Conservation (phyloP, 1,140 invertebrate genomes). For the Sycophila sp. region DNA sequence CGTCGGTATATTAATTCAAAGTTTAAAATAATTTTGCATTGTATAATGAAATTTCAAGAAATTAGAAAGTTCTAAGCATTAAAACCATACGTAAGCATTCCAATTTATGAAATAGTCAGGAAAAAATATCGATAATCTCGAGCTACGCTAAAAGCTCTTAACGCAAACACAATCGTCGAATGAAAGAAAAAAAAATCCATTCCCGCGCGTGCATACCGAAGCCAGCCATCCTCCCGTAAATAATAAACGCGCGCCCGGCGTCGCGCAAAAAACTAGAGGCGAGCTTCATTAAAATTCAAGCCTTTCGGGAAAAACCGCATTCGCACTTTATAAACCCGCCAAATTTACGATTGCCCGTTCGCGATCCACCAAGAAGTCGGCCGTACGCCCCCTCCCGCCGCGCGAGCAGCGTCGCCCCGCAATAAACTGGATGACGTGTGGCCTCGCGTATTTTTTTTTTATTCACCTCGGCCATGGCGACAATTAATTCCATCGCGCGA, state of each 20-base stretch:
- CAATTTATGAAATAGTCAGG: no score
- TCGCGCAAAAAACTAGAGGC: neutral
- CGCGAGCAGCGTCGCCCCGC: neutral
- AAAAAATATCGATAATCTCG: no score
- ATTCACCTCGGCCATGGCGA: neutral
- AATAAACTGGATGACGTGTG: slow-evolving; percentile 16
- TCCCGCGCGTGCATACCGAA: no score
- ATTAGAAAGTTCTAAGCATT: no score
- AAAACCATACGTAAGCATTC: no score
- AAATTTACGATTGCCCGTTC: slow-evolving; percentile 23
- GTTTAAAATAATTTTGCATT: no score
- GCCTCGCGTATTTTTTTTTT: neutral
- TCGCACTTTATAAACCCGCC: slow-evolving; percentile 29
- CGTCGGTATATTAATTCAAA: no score
- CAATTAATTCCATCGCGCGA: neutral
- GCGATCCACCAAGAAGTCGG: neutral
- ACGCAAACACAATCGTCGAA: no score
- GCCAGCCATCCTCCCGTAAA: slow-evolving; percentile 20
- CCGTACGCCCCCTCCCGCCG: neutral
- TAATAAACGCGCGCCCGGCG: slow-evolving; percentile 1
- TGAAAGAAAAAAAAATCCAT: no score
- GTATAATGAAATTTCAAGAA: no score
- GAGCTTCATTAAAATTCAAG: slow-evolving; percentile 15
- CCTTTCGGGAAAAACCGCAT: slow-evolving; percentile 40
- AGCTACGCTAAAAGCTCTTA: no score